phyloP scores from a whole-genome alignment of 2,113 vertebrate species.

The Microcebus griseorufus region DNA sequence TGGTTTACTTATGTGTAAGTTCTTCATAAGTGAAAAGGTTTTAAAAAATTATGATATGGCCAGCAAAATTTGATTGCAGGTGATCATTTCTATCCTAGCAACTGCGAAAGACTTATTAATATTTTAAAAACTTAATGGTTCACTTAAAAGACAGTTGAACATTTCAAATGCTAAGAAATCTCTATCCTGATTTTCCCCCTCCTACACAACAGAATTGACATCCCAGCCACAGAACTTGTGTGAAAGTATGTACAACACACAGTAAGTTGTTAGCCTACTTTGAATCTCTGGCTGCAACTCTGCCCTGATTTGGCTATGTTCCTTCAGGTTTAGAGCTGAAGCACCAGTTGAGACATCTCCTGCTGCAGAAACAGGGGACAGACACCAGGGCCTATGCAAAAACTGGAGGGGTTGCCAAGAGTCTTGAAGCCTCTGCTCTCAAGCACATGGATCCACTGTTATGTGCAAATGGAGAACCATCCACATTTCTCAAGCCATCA shows the following conservation, averaged over 20 bases:
- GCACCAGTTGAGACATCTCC: not conserved
- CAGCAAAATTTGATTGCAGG: slow-evolving; percentile 1
- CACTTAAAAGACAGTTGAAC: slow-evolving; percentile 11
- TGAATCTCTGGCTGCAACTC: not conserved
- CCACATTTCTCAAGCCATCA: not conserved
- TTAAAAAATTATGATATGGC: not conserved
- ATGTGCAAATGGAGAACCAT: not conserved
- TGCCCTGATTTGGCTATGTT: not conserved
- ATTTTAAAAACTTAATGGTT: slow-evolving; percentile 37
- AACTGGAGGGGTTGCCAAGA: not conserved
- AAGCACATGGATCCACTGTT: not conserved
- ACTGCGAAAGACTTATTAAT: slow-evolving; percentile 3
- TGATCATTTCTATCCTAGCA: slow-evolving; percentile 28
- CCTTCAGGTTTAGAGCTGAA: not conserved
- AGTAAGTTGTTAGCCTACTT: slow-evolving; percentile 49
- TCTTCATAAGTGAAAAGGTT: not conserved
- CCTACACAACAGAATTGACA: slow-evolving; percentile 32
- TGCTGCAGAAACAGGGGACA: not conserved
- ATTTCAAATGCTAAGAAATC: slow-evolving; percentile 45
- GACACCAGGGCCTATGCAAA: not conserved
- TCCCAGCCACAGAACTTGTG: slow-evolving; percentile 22
- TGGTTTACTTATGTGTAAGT: not conserved
- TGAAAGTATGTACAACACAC: not conserved
- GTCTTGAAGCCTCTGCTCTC: not conserved
- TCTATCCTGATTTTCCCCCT: slow-evolving; percentile 12